phyloP scores from a whole-genome alignment of 2,888 invertebrate species.

The Plagodis dolabraria region DNA sequence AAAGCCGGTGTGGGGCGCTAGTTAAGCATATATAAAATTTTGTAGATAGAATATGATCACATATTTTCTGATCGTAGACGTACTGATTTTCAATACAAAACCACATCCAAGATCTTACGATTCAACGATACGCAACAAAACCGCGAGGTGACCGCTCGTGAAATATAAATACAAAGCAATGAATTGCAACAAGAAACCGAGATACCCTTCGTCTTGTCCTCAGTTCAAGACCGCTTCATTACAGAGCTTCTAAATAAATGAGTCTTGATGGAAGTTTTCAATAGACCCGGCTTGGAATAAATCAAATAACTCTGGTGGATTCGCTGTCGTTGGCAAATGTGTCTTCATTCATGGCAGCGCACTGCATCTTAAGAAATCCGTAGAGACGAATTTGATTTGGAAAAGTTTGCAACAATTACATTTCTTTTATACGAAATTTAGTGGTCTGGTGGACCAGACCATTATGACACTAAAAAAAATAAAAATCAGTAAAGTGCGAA shows the following conservation, averaged over 20 bases:
- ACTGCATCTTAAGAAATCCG: constrained; percentile 48
- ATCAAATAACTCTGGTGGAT: constrained; percentile 77
- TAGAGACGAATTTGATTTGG: constrained; percentile 50
- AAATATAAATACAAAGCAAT: constrained; percentile 39
- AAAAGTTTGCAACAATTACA: too few species aligned
- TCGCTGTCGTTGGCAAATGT: constrained; percentile 80
- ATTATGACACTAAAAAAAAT: too few species aligned
- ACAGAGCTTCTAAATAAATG: constrained; percentile 63
- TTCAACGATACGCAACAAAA: neutral
- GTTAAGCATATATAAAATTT: too few species aligned
- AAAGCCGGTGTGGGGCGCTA: too few species aligned
- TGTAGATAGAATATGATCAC: too few species aligned
- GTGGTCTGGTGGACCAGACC: too few species aligned
- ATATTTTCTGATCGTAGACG: neutral
- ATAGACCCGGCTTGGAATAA: constrained; percentile 72
- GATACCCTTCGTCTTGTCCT: constrained; percentile 45
- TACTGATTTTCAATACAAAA: neutral
- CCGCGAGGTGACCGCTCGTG: constrained; percentile 11
- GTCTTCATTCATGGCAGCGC: constrained; percentile 80
- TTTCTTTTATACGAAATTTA: too few species aligned
- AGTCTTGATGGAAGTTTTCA: constrained; percentile 69
- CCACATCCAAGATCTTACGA: neutral
- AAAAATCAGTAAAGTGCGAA: too few species aligned
- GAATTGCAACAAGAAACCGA: constrained; percentile 45
- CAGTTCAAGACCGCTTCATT: constrained; percentile 57